Conservation (phyloP, 2,888 invertebrate genomes). For the Limnephilus auricula region DNA sequence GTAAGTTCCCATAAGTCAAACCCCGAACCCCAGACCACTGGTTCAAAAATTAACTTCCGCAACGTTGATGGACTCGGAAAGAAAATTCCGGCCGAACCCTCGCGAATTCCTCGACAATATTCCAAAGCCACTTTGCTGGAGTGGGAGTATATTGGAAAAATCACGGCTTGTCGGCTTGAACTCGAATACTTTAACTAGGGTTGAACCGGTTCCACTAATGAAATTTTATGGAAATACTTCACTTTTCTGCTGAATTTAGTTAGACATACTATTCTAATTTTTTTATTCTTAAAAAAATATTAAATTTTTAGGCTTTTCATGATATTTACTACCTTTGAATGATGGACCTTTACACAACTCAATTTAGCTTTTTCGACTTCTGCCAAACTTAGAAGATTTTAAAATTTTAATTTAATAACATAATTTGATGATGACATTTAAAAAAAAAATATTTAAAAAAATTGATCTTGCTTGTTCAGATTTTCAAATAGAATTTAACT, state of each 20-base stretch:
- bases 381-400: neutral
- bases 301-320: too few species aligned
- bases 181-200: neutral
- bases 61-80: constrained; percentile 42
- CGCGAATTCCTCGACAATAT: constrained; percentile 29
- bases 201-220: neutral
- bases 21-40: constrained; percentile 13
- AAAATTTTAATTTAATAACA: too few species aligned
- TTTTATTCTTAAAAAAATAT: too few species aligned
- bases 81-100: constrained; percentile 35
- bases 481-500: too few species aligned
- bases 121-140: constrained; percentile 37
- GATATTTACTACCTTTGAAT: too few species aligned
- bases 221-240: too few species aligned
- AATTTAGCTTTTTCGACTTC: neutral
- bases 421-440: too few species aligned
- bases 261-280: too few species aligned
- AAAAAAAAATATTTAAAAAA: too few species aligned
- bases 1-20: constrained; percentile 38
- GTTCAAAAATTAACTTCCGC: constrained; percentile 45
- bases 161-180: neutral
- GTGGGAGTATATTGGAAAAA: constrained; percentile 21
- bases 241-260: too few species aligned
- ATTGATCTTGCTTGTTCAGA: too few species aligned
- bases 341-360: neutral